Evolutionary conservation across 2,113 vertebrate genomes (phyloP), one percentile per base, ranked within the genome.

Genomic region (Nothoprocta perdicaria): DNA sequence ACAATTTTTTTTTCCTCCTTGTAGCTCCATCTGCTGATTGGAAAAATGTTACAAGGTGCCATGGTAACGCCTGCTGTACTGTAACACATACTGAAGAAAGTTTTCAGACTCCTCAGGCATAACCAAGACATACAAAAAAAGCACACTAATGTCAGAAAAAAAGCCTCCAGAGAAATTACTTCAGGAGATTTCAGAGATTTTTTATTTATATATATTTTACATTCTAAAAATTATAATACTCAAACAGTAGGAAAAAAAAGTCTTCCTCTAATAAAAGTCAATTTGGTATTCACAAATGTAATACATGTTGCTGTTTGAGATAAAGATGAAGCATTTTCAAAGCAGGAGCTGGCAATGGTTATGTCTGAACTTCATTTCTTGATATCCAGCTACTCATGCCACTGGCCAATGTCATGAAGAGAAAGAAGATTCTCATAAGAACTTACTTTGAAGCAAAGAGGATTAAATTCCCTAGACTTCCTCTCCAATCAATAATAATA

Each of bases 21-120:
- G 83, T 84, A 73, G 71, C 58, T 97, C 95, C 95, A 97, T 97
- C 95, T 96, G 97, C 86, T 93, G 94, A 94, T 81, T 90, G 80
- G 93, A 96, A 95, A 96, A 97, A 96, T 82, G 86, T 92, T 96
- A 92, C 82, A 92, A 88, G 91, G 88, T 95, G 96, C 97, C 96
- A 97, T 97, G 94, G 97, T 68, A 97, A 98, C 95, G 10, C 74
- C 71, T 90, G 81, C 96, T 96, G 78, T 88, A 83, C 89, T 95
- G 8, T 83, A 91, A 91, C 88, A 94, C 81, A 69, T 84, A 94
- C 4, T 78, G 74, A 76, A 95, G 68, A 84, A 95, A 95, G 85
- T 93, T 95, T 96, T 94, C 94, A 95, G 88, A 80, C 69, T 94
- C 80, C 79, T 91, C 72, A 88, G 68, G 89, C 83, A 89, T 94